Evolutionary conservation across 2,888 invertebrate genomes (phyloP), one percentile per base, ranked within the genome.

Genomic region (Leptinotarsa rubiginosa): DNA sequence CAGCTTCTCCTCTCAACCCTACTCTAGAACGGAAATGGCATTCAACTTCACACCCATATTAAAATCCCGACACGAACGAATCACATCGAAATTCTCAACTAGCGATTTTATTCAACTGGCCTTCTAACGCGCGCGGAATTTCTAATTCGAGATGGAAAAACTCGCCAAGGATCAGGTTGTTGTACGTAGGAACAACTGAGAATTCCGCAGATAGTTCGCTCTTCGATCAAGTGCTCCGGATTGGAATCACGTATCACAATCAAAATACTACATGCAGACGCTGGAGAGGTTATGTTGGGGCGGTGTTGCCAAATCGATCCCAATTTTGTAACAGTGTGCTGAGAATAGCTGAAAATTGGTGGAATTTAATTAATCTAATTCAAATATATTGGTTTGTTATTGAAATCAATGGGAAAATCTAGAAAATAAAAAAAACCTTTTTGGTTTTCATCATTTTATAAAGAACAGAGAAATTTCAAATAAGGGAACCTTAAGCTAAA

Each of bases 191-290:
- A 62, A 62, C 41, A 62, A 31, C 62, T 31, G 62, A 31, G 31
- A 41, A 76, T 72, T 76, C 76, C 74, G 65, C 76, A 72, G 72
- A 75, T 76, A 69, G 47, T 69, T 41, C 62, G 41, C 54, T 67
- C 49, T 70, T 65, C 77, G 77, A 77, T 77, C 59, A 77, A 74
- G 74, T 69, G 67, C 76, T 77, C 75, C 70, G 69, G 66, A 77
- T 77, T 76, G 69, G 59, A 22, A 74, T 70, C 77, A 77, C 77
- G 75, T 77, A 50, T 70, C 54, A 67, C 76, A 77, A 76, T 77
- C 77, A 70, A 77, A 77, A 77, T 76, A 76, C 71, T 77, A 62
- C 56, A 47, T 54, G 74, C 22, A 41, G 52, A 68, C 18, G 10
- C 62, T 10, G n/a, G 41, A 62, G 56, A 62, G n/a, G n/a, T 4